phyloP scores from a whole-genome alignment of 1,140 invertebrate species.

The Phymorhynchus buccinoides region DNA sequence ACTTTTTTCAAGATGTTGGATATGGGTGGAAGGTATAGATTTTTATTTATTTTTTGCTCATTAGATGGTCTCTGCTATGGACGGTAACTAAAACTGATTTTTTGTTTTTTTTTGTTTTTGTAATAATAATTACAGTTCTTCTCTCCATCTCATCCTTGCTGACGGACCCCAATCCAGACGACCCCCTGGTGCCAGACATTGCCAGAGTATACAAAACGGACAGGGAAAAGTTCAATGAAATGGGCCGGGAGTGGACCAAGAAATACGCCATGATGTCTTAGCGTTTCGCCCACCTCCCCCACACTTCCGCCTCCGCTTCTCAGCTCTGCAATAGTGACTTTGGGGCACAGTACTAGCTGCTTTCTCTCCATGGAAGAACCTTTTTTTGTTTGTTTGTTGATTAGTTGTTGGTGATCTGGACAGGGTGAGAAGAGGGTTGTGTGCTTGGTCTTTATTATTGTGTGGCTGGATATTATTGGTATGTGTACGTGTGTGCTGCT shows the following conservation, averaged over 20 bases:
- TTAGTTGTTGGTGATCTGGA: not conserved
- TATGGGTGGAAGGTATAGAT: too few species aligned
- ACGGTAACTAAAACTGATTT: too few species aligned
- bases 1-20: too few species aligned
- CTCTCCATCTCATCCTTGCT: conserved; percentile 97
- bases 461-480: not conserved
- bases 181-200: conserved; percentile 98
- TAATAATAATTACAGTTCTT: conserved; percentile 85
- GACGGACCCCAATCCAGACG: conserved; percentile 98
- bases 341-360: not conserved
- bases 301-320: not conserved
- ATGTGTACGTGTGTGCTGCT: not conserved
- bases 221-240: conserved; percentile 97
- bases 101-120: conserved; percentile 25
- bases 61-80: too few species aligned
- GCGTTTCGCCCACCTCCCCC: too few species aligned
- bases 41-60: too few species aligned
- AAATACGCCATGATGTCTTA: conserved; percentile 99
- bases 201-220: conserved; percentile 99
- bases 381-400: not conserved
- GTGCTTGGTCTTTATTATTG: not conserved
- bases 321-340: not conserved
- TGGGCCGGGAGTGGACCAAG: conserved; percentile 98
- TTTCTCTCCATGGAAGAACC: not conserved
- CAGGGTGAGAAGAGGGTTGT: not conserved